Base-by-base conservation (phyloP, 2,113 vertebrate genomes). In the Prolemur simus region DNA sequence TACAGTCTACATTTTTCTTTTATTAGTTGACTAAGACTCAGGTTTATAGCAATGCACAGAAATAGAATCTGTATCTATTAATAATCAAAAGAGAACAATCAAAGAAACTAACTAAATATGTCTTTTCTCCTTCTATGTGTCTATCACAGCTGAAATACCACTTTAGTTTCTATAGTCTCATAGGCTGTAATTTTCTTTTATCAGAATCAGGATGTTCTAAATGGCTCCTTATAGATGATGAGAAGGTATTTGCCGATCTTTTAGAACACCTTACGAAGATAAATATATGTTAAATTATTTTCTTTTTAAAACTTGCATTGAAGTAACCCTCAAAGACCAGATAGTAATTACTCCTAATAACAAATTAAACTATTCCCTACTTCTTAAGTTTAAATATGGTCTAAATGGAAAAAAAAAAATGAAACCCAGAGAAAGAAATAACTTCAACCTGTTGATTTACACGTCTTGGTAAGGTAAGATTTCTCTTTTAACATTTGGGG, bases 261-360 rank as follows among this genome's bases (percentile, higher is more conserved):
- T 99, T 98, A 98, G 98, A 98, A 99, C 98, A 99, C 99, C 99
- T 99, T 99, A 98, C 97, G 97, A 98, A 99, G 98, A 99, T 98
- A 99, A 99, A 99, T 99, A 99, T 97, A 92, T 98, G 96, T 98
- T 98, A 99, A 99, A 99, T 98, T 97, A 64, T 98, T 99, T 99
- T 99, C 98, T 98, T 98, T 98, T 98, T 99, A 98, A 98, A 98
- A 97, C 96, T 98, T 98, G 97, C 97, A 96, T 94, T 98, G 97
- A 98, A 98, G 97, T 98, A 99, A 99, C 98, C 98, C 97, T 98
- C 99, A 14, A 93, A 98, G 98, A 99, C 98, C 98, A 99, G 98
- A 97, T 95, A 99, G 96, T 98, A 99, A 99, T 99, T 99, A 99
- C 98, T 99, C 97, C 98, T 98, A 99, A 98, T 99, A 99, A 99